phyloP scores from a whole-genome alignment of 2,888 invertebrate species.

The Agrotis ipsilon region DNA sequence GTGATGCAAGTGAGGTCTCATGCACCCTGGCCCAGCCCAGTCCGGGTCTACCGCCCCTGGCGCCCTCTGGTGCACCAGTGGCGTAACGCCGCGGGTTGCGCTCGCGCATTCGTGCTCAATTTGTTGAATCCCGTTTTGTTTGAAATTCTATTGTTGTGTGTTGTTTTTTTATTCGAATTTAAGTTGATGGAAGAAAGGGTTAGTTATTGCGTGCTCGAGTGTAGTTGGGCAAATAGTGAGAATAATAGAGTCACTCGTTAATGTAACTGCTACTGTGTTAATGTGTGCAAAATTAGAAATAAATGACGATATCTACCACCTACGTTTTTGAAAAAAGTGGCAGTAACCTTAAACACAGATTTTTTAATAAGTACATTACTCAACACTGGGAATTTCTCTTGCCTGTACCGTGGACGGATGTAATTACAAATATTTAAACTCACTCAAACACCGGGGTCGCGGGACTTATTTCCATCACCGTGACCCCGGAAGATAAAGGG shows the following conservation, averaged over 20 bases:
- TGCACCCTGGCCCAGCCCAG: constrained; percentile 21
- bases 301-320: neutral
- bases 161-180: constrained; percentile 65
- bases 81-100: constrained; percentile 62
- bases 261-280: constrained; percentile 42
- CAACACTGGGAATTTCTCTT: too few species aligned
- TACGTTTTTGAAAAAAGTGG: too few species aligned
- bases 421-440: too few species aligned
- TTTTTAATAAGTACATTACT: too few species aligned
- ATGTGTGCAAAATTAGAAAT: constrained; percentile 10
- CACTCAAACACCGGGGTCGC: too few species aligned
- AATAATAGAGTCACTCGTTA: constrained; percentile 29
- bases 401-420: too few species aligned
- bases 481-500: too few species aligned
- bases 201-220: constrained; percentile 42
- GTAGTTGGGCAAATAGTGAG: constrained; percentile 43
- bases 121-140: constrained; percentile 62
- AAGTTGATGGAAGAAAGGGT: constrained; percentile 60
- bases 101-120: constrained; percentile 62
- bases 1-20: neutral
- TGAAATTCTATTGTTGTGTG: constrained; percentile 60
- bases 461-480: too few species aligned
- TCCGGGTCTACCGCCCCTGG: constrained; percentile 65
- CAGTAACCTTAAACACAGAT: too few species aligned
- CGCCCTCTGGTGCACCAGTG: constrained; percentile 67